Evolutionary conservation across 2,113 vertebrate genomes (phyloP).

Genomic region (Shinisaurus crocodilurus): DNA sequence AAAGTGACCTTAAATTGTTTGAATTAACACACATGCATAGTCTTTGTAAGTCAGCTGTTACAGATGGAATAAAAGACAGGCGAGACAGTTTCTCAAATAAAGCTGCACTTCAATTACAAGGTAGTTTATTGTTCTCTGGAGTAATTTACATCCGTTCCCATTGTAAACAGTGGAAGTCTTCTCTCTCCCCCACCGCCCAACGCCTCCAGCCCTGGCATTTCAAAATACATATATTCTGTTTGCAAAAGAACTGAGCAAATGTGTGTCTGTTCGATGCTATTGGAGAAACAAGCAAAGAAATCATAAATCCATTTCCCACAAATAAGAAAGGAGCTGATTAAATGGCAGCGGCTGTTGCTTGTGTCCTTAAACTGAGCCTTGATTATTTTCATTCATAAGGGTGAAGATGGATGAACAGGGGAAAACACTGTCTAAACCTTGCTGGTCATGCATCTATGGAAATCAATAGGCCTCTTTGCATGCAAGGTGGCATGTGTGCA

Average conservation of each 20-base stretch:
- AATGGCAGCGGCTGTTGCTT: not conserved
- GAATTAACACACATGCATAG: conserved; percentile 22
- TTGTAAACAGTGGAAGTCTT: not conserved
- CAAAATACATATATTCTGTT: not conserved
- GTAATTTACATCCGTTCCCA: not conserved
- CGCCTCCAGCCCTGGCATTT: not conserved
- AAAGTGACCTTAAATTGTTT: conserved; percentile 61
- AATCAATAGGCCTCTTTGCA: not conserved
- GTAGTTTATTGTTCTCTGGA: conserved; percentile 25
- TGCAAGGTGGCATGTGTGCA: not conserved
- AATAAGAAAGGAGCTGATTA: not conserved
- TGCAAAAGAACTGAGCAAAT: conserved; percentile 4
- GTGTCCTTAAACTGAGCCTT: not conserved
- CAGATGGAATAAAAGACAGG: conserved; percentile 49
- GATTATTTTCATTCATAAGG: conserved; percentile 24
- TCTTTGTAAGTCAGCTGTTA: conserved; percentile 37
- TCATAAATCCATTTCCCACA: not conserved
- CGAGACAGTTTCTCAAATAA: conserved; percentile 42
- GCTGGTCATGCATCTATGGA: not conserved
- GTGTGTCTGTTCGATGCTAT: not conserved
- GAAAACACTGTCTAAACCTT: not conserved
- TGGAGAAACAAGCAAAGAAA: not conserved
- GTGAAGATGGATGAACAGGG: conserved; percentile 1
- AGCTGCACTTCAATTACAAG: conserved; percentile 21
- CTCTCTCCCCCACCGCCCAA: not conserved